phyloP scores from a whole-genome alignment of 1,140 invertebrate species.

The Heliconius eleuchia region DNA sequence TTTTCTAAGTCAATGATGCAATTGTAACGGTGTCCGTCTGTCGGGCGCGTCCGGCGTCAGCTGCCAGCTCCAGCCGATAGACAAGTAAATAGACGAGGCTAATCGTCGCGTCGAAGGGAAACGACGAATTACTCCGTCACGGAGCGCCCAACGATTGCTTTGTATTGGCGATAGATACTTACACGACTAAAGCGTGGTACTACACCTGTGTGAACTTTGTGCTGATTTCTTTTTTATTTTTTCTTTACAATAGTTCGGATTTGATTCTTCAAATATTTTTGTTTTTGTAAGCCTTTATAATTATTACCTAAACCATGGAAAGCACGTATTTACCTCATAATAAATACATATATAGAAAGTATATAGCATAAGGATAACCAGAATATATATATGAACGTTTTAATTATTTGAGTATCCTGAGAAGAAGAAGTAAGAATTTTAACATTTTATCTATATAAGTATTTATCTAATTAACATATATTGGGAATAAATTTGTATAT shows the following conservation, averaged over 20 bases:
- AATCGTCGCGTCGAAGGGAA: slow-evolving; percentile 79
- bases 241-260: neutral
- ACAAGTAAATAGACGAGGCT: slow-evolving; percentile 79
- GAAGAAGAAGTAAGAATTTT: too few relatives aligned
- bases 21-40: slow-evolving; percentile 76
- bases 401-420: too few relatives aligned
- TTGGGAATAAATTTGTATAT: neutral
- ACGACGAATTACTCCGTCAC: slow-evolving; percentile 78
- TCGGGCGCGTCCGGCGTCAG: slow-evolving; percentile 74
- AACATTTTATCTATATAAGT: too few relatives aligned
- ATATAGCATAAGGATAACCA: too few relatives aligned
- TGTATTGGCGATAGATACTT: slow-evolving; percentile 67
- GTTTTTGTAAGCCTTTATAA: neutral
- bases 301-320: neutral
- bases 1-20: slow-evolving; percentile 78
- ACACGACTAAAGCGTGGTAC: slow-evolving; percentile 48
- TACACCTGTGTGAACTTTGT: slow-evolving; percentile 43
- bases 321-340: too few relatives aligned
- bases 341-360: too few relatives aligned
- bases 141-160: slow-evolving; percentile 71
- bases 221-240: neutral
- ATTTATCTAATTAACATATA: too few relatives aligned
- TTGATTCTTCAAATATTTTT: neutral
- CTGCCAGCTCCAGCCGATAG: slow-evolving; percentile 72
- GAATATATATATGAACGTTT: too few relatives aligned